Evolutionary conservation across 1,140 invertebrate species (phyloP).

Genomic region (Physella acuta): DNA sequence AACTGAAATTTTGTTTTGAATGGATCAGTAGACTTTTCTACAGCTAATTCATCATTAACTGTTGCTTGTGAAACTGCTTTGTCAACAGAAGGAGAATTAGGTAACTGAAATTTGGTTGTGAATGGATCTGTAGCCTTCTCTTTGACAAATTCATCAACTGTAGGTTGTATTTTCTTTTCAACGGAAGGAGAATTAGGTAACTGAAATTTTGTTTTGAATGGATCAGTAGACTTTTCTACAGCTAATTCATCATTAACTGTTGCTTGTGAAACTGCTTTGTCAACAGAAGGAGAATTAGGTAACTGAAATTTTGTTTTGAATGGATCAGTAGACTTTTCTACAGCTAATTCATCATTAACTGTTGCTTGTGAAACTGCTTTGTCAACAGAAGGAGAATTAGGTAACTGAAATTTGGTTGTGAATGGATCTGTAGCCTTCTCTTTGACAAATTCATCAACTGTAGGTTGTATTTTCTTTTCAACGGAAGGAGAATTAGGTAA

Average conservation of each 20-base stretch:
- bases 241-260: not conserved
- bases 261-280: not conserved
- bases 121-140: not conserved
- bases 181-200: not conserved
- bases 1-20: conserved; percentile 11
- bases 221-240: not conserved
- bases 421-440: not conserved
- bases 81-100: not conserved
- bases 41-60: not conserved
- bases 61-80: not conserved
- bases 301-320: conserved; percentile 11
- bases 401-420: not conserved
- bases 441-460: too few species aligned
- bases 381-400: not conserved
- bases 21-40: not conserved
- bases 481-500: conserved; percentile 2
- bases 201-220: conserved; percentile 8
- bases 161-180: too few species aligned
- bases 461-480: too few species aligned
- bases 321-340: not conserved
- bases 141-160: not conserved
- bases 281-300: not conserved
- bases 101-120: conserved; percentile 1
- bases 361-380: not conserved
- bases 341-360: not conserved